Conservation (phyloP, 2,888 invertebrate genomes). For the Macaria liturata region DNA sequence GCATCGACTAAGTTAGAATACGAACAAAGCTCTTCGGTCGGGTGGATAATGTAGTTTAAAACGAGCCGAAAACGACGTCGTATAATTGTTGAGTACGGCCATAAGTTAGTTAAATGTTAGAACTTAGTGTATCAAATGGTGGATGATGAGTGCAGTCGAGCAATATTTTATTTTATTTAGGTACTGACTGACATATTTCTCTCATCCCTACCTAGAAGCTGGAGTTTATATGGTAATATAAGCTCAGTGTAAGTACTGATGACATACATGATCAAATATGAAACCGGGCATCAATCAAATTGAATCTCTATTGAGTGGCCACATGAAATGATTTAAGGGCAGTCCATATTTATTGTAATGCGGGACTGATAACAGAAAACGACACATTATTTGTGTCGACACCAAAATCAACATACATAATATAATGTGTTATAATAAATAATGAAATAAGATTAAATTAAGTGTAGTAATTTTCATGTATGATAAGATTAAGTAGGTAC, state of each 20-base stretch:
- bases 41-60: neutral
- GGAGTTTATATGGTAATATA: too few relatives aligned
- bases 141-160: neutral
- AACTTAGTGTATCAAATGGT: neutral
- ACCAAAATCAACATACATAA: too few relatives aligned
- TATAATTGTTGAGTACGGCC: neutral
- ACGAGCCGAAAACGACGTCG: conserved; percentile 1
- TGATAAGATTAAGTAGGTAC: conserved; percentile 12
- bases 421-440: too few relatives aligned
- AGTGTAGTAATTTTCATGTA: conserved; percentile 18
- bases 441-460: conserved; percentile 1
- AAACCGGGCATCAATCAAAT: too few relatives aligned
- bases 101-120: conserved; percentile 3
- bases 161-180: conserved; percentile 1
- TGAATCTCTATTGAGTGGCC: conserved; percentile 6
- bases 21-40: neutral
- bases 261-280: too few relatives aligned
- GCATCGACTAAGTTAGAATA: too few relatives aligned
- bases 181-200: too few relatives aligned
- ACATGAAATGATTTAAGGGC: conserved; percentile 12
- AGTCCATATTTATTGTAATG: conserved; percentile 13
- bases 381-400: too few relatives aligned
- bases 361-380: conserved; percentile 9
- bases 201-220: neutral
- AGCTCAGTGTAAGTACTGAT: too few relatives aligned